Evolutionary conservation across 2,888 invertebrate species (phyloP), one percentile per base, ranked within the genome.

Genomic region (Plagodis dolabraria): DNA sequence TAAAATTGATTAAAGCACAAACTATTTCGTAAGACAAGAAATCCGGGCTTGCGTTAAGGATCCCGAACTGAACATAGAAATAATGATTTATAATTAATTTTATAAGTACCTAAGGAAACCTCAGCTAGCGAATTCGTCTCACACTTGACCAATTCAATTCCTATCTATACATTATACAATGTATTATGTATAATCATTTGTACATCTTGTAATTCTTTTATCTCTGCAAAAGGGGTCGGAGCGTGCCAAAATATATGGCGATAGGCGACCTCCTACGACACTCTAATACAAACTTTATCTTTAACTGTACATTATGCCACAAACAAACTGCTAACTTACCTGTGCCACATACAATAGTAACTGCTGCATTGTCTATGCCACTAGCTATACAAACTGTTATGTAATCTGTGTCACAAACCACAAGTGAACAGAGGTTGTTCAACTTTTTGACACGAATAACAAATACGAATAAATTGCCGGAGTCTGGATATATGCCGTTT

Each of bases 401-500:
- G 11, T 49, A 55, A 49, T 49, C 55, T 55, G 22, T 44, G 45
- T 7, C 12, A n/a, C 47, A 22, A 68, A 45, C 34, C 33, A 49
- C 40, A 33, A 49, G 22, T 22, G 22, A 22, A 22, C 10, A 49
- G n/a, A 68, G 63, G 57, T 56, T 50, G 46, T 34, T 56, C 38
- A 50, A 48, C 56, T 56, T 46, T 45, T 56, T 35, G 9, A 40
- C 34, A 46, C 45, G 34, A 22, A 50, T 40, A 50, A 50, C 54
- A 47, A 53, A 53, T 42, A 33, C 7, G 35, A 11, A 34, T 35
- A 7, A 7, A 36, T 11, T 47, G 11, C 5, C 12, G 33, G 9
- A 7, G 9, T 33, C 7, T 35, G 11, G 11, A 6, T 35, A 33
- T 12, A n/a, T 10, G 7, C 11, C 6, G 35, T 11, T 34, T 34